Evolutionary conservation across 1,140 invertebrate species (phyloP), one percentile per base, ranked within the genome.

Genomic region (Drosophila bocqueti): DNA sequence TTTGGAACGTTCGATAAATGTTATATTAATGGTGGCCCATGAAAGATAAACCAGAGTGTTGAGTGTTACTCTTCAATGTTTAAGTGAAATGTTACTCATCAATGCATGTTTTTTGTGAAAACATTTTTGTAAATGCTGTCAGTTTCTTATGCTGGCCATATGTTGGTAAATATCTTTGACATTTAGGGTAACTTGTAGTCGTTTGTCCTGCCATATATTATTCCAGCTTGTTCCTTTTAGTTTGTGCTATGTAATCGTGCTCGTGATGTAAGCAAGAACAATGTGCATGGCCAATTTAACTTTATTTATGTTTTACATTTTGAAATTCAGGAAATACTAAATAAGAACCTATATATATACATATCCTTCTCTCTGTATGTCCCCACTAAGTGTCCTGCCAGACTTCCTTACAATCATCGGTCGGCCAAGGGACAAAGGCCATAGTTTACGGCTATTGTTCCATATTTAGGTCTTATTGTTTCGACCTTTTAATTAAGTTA

Each of bases 241-340:
- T 72, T 52, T 45, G 76, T 47, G 66, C 65, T 62, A 49, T 61
- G 47, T 77, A 76, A 84, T 49, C 47, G 24, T 76, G 62, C 58
- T 63, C 55, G 67, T 74, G 68, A 76, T 84, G 74, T 85, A 52
- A 36, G 67, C 77, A 81, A 54, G 46, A 68, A 85, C 40, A 73
- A 63, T 78, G 62, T 79, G 67, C 66, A 79, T 79, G 76, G 66
- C 79, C 68, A 78, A 85, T 77, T 78, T 75, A 69, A 64, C 46
- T 81, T 78, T 75, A 77, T 78, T 75, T 79, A 74, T 84, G 67
- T 61, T 76, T 77, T 65, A 74, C 63, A 81, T 77, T 77, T 79
- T 63, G 59, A 63, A 79, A 79, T 71, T 71, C 66, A 79, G 76
- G 76, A 79, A 78, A 78, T 69, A 78, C 64, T 80, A 59, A 52